Conservation (phyloP, 2,888 invertebrate species). For the Anthrax anthrax region DNA sequence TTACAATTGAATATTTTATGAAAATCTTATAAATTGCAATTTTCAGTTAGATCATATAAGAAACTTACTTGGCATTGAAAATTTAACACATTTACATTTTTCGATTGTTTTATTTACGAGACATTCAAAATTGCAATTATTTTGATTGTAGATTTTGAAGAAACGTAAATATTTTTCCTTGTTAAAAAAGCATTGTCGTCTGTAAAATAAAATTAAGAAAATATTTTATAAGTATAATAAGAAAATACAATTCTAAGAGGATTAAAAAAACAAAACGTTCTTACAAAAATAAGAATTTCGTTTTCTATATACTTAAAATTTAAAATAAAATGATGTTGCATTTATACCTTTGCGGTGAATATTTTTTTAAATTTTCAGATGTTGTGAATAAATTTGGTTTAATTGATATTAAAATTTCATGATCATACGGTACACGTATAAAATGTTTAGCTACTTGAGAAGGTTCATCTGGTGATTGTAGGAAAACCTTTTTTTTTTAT, state of each 20-base stretch:
- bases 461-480: conserved; percentile 49
- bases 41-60: conserved; percentile 22
- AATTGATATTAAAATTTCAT: conserved; percentile 48
- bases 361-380: conserved; percentile 41
- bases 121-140: conserved; percentile 60
- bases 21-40: too few species aligned
- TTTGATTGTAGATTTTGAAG: conserved; percentile 55
- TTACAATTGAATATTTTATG: too few species aligned
- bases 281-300: too few species aligned
- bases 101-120: conserved; percentile 48
- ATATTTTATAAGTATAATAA: too few species aligned
- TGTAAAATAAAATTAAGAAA: conserved; percentile 17
- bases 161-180: conserved; percentile 47
- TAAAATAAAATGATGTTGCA: not conserved
- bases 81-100: conserved; percentile 52
- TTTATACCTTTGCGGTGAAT: conserved; percentile 38
- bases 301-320: too few species aligned
- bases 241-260: too few species aligned
- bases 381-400: conserved; percentile 58
- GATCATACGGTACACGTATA: conserved; percentile 46
- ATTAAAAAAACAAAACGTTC: too few species aligned
- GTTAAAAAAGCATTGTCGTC: conserved; percentile 55
- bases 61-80: conserved; percentile 47
- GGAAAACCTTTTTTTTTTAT: too few species aligned
- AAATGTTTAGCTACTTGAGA: conserved; percentile 48